Conservation (phyloP, 2,888 invertebrate species). For the Nycteola revayana region DNA sequence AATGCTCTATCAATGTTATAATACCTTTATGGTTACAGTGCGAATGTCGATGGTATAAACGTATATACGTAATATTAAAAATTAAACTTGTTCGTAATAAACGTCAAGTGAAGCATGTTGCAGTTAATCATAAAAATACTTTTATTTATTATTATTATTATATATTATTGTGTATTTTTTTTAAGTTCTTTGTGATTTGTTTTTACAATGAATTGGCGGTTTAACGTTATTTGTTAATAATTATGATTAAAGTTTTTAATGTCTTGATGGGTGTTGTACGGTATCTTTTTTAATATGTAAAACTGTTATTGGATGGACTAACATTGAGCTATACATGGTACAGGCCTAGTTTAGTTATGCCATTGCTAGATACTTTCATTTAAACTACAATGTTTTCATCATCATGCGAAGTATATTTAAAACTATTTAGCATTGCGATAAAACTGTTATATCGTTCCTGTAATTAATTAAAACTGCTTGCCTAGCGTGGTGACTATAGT, state of each 20-base stretch:
- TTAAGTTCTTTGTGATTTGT: slow-evolving; percentile 42
- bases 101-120: slow-evolving; percentile 26
- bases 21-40: slow-evolving; percentile 12
- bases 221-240: slow-evolving; percentile 26
- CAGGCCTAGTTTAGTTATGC: no score
- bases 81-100: slow-evolving; percentile 18
- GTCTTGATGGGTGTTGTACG: slow-evolving; percentile 32
- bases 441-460: no score
- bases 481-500: no score
- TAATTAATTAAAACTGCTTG: no score
- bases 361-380: no score
- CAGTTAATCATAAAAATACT: slow-evolving; percentile 33
- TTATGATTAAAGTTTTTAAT: slow-evolving; percentile 24
- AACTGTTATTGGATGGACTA: no score
- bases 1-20: no score
- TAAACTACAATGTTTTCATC: no score
- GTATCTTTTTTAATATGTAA: no score
- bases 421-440: no score
- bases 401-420: no score
- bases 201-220: slow-evolving; percentile 35
- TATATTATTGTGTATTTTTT: slow-evolving; percentile 39
- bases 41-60: slow-evolving; percentile 4
- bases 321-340: no score
- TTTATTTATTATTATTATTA: slow-evolving; percentile 43
- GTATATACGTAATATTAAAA: slow-evolving; percentile 24